Evolutionary conservation across 2,113 vertebrate species (phyloP).

Genomic region (Tetrao urogallus): DNA sequence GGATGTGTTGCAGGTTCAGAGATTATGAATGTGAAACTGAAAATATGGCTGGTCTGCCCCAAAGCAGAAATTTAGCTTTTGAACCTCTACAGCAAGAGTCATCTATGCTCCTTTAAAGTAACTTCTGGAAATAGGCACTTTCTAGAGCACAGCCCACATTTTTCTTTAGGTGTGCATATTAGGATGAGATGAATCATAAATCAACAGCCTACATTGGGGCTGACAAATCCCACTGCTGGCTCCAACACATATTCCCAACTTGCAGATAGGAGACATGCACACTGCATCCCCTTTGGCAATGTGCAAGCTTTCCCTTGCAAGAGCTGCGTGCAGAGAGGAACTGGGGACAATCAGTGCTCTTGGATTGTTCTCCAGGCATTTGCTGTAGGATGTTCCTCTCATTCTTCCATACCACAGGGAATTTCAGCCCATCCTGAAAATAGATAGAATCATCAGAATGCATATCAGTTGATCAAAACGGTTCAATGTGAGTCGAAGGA

Average conservation of each 20-base stretch:
- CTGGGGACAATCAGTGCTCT: fast-evolving
- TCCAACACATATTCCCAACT: neutral
- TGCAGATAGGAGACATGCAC: fast-evolving
- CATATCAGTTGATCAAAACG: neutral
- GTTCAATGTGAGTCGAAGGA: neutral
- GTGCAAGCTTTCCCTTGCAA: neutral
- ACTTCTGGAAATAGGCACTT: neutral
- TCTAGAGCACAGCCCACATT: neutral
- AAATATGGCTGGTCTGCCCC: neutral
- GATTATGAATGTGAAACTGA: neutral
- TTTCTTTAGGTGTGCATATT: neutral
- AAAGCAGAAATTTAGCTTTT: neutral
- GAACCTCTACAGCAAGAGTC: neutral
- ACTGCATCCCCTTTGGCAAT: neutral
- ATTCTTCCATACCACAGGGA: neutral
- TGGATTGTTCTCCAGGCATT: neutral
- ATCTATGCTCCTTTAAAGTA: neutral
- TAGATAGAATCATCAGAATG: neutral
- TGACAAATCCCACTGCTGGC: neutral
- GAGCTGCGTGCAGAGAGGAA: neutral
- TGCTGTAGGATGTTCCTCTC: neutral
- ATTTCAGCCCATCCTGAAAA: neutral
- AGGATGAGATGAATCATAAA: neutral
- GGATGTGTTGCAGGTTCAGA: neutral
- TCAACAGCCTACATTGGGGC: neutral